A percentile compares a stretch with the other conserved stretches of the same genome.
Evolutionary conservation across 2,797 vertebrate genomes (phyloP).

Genomic region (Adelosebastes latens): DNA sequence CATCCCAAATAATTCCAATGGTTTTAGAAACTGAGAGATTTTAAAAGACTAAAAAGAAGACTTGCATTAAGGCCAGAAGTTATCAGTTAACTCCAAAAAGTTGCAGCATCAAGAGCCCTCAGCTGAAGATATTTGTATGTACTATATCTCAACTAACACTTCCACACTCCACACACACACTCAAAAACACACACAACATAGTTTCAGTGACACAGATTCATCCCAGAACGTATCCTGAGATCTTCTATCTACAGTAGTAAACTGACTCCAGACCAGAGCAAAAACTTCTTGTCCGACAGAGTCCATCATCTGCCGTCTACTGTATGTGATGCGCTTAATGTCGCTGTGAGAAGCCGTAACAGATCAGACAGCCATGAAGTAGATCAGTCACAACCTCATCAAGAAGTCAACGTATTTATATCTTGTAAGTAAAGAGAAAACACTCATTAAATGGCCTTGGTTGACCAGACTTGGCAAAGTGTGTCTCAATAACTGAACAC

Average conservation of each 20-base stretch:
- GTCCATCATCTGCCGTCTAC: background rate
- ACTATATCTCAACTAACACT: background rate
- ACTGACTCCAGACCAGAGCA: conserved; percentile 38
- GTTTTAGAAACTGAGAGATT: conserved; percentile 6
- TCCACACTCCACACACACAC: background rate
- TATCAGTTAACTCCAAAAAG: conserved; percentile 4
- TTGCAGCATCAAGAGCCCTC: conserved; percentile 28
- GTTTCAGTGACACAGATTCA: conserved; percentile 35
- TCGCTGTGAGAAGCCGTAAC: conserved; percentile 1
- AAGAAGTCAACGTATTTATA: background rate
- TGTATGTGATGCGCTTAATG: conserved; percentile 3
- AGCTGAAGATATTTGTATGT: background rate
- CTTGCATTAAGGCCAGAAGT: conserved; percentile 30
- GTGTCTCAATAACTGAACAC: conserved; percentile 1
- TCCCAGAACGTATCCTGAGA: conserved; percentile 51
- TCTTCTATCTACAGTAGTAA: conserved; percentile 49
- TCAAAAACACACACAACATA: background rate
- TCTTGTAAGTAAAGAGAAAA: conserved; percentile 19
- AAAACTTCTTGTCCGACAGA: background rate
- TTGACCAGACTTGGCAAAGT: conserved; percentile 46
- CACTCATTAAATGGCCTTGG: conserved; percentile 7
- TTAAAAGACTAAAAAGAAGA: conserved; percentile 11
- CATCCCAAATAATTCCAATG: conserved; percentile 5
- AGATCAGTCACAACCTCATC: background rate
- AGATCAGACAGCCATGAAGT: conserved; percentile 1